A percentile compares a stretch with the other conserved stretches of the same genome.
phyloP scores from a whole-genome alignment of 2,113 vertebrate species.

The Protobothrops flavoviridis region DNA sequence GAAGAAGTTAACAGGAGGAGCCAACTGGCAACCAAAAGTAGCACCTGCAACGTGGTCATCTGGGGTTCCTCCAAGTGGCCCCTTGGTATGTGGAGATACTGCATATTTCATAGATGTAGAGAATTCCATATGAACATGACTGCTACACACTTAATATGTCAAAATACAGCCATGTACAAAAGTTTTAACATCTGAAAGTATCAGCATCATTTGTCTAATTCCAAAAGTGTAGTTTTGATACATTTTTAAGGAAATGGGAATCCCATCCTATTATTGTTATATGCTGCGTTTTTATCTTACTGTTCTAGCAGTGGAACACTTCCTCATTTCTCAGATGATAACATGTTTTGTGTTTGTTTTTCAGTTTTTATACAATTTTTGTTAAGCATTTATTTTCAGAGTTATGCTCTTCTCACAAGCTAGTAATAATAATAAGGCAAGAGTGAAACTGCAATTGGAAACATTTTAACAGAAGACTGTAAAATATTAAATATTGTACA shows the following conservation, averaged over 20 bases:
- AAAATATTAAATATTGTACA: background rate
- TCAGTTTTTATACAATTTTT: background rate
- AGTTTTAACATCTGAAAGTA: background rate
- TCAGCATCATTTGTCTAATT: background rate
- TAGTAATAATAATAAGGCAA: background rate
- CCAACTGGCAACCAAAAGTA: conserved; percentile 95
- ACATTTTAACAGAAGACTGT: background rate
- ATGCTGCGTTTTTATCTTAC: background rate
- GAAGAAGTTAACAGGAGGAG: conserved; percentile 94
- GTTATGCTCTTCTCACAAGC: background rate
- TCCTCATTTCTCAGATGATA: background rate
- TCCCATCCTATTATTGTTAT: conserved; percentile 12
- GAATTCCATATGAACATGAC: background rate
- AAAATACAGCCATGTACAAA: background rate
- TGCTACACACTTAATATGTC: background rate
- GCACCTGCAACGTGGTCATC: conserved; percentile 90
- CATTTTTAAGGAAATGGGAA: background rate
- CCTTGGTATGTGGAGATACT: conserved; percentile 77
- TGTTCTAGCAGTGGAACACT: background rate
- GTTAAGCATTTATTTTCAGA: background rate
- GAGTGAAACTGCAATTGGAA: background rate
- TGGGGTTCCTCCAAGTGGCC: conserved; percentile 73
- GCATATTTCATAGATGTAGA: background rate
- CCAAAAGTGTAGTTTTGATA: background rate
- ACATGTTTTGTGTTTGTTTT: background rate